Evolutionary conservation across 2,113 vertebrate species (phyloP).

Genomic region (Saccopteryx leptura): DNA sequence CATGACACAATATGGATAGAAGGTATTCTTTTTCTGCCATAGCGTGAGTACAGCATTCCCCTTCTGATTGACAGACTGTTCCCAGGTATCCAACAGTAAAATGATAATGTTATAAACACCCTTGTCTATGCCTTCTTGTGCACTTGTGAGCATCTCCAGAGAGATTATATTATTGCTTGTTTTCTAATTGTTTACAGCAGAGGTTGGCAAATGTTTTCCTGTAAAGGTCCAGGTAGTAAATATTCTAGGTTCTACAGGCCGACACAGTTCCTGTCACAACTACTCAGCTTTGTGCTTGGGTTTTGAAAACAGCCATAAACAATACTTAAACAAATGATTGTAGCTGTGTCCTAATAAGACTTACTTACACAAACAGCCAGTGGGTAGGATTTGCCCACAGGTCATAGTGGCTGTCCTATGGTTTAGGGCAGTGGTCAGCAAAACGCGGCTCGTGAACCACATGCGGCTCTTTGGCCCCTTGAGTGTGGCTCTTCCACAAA

Average conservation of each 20-base stretch:
- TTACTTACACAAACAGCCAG: constrained; percentile 12
- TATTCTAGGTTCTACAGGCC: background rate
- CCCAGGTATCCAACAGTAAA: constrained; percentile 41
- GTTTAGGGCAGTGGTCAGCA: background rate
- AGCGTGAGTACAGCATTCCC: background rate
- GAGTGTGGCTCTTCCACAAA: no score
- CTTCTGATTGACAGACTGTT: constrained; percentile 51
- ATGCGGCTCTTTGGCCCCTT: no score
- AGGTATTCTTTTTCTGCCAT: background rate
- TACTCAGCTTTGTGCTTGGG: background rate
- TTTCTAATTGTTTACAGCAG: constrained; percentile 54
- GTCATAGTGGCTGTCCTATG: background rate
- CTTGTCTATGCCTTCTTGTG: background rate
- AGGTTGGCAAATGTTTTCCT: background rate
- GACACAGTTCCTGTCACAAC: background rate
- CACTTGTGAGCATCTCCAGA: constrained; percentile 23
- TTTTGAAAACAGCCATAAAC: background rate
- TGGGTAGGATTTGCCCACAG: background rate
- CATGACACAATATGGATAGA: background rate
- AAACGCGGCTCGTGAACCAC: no score
- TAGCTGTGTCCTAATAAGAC: background rate
- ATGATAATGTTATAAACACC: constrained; percentile 45
- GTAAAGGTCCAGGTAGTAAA: background rate
- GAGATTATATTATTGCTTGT: constrained; percentile 18
- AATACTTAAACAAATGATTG: background rate